Percentiles rank a stretch among this genome's conserved stretches.
These are phyloP conservation scores for Sebastes taczanowskii DNA, from an alignment of 2,797 vertebrate species.

Conservation along the genomic window DNA sequence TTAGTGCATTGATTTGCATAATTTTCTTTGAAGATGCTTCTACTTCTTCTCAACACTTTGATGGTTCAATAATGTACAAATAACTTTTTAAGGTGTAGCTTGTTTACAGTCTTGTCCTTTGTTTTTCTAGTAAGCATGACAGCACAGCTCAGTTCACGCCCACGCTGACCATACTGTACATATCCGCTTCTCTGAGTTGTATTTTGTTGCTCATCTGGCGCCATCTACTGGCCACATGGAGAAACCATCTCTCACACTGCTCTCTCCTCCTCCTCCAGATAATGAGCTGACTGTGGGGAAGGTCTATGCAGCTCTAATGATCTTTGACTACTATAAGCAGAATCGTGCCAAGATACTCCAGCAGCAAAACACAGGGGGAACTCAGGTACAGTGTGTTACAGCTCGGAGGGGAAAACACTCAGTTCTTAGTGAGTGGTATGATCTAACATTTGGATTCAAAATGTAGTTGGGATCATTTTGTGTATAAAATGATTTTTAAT, in stretches of 20 bases:
- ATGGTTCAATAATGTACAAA: not conserved
- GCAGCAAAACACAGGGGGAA: slow-evolving; percentile 79
- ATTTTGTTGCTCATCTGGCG: slow-evolving; percentile 15
- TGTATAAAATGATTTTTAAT: not conserved
- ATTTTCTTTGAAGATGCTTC: not conserved
- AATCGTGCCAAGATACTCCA: slow-evolving; percentile 93
- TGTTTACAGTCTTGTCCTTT: not conserved
- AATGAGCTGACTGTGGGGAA: slow-evolving; percentile 98
- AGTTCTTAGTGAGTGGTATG: not conserved
- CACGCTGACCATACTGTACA: not conserved
- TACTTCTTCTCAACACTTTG: not conserved
- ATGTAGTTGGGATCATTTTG: not conserved
- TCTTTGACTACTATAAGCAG: slow-evolving; percentile 98
- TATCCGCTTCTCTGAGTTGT: not conserved
- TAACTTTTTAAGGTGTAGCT: not conserved
- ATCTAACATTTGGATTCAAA: not conserved
- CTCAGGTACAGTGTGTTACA: slow-evolving; percentile 64
- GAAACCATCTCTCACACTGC: not conserved
- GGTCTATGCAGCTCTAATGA: slow-evolving; percentile 97
- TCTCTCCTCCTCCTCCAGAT: slow-evolving; percentile 73
- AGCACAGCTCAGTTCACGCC: not conserved
- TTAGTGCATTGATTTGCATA: not conserved
- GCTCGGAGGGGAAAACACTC: not conserved
- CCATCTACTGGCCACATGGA: slow-evolving; percentile 51
- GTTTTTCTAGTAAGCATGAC: not conserved